A percentile compares a stretch with the other conserved stretches of the same genome.
phyloP scores from a whole-genome alignment of 2,113 vertebrate species.

The Alouatta palliata region DNA sequence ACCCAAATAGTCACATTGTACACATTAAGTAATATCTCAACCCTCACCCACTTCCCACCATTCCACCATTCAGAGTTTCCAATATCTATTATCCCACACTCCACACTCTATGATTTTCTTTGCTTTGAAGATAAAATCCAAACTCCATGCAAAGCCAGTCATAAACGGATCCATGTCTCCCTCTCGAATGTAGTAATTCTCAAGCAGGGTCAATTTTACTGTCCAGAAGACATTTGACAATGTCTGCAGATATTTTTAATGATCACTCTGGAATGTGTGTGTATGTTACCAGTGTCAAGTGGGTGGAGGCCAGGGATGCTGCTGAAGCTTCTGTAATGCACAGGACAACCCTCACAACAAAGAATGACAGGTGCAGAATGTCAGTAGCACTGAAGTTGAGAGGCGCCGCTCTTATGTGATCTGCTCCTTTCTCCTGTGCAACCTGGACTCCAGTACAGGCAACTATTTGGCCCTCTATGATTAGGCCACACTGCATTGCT shows the following conservation, averaged over 20 bases:
- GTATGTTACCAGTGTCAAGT: neutral
- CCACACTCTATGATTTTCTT: neutral
- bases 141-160: neutral
- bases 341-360: neutral
- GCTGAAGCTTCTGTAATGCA: neutral
- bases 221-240: neutral
- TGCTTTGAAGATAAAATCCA: neutral
- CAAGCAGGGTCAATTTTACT: neutral
- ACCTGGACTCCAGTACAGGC: neutral
- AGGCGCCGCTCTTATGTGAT: neutral
- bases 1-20: too few species aligned
- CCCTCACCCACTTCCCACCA: neutral
- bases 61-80: neutral
- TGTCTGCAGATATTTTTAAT: neutral
- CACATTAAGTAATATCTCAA: too few species aligned
- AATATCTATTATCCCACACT: neutral
- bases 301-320: neutral
- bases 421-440: neutral
- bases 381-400: neutral
- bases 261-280: neutral
- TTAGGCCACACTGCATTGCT: neutral
- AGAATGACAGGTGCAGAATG: neutral
- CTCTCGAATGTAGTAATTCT: neutral
- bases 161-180: neutral
- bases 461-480: neutral